Conservation (phyloP, 2,888 invertebrate genomes). For the Brachyptera putata region DNA sequence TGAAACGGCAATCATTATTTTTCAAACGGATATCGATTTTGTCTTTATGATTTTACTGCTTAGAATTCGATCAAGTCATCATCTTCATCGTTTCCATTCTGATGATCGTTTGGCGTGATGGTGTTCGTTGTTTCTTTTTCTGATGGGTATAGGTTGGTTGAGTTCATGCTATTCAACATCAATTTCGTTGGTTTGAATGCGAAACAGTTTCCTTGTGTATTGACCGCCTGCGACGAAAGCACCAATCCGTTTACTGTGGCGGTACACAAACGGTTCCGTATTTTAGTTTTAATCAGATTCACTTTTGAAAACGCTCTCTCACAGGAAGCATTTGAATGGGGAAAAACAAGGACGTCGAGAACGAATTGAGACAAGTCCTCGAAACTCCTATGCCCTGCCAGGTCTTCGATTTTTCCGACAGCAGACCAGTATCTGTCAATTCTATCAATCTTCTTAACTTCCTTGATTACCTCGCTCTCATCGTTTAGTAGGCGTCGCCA, state of each 20-base stretch:
- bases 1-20: no score
- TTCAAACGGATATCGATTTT: no score
- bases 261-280: slow-evolving; percentile 20
- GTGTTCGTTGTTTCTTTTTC: no score
- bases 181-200: not conserved
- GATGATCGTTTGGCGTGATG: no score
- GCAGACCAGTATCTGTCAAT: no score
- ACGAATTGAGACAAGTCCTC: no score
- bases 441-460: no score
- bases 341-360: slow-evolving; percentile 1
- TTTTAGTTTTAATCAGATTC: slow-evolving; percentile 23
- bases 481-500: not conserved
- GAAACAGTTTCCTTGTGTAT: not conserved
- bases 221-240: not conserved
- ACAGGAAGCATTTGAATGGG: slow-evolving; percentile 3
- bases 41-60: no score
- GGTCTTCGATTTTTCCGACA: no score
- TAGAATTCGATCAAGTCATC: no score
- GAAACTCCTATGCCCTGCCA: no score
- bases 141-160: not conserved
- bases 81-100: no score
- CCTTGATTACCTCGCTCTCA: not conserved
- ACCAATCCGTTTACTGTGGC: slow-evolving; percentile 16
- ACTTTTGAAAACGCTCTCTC: slow-evolving; percentile 23
- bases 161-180: not conserved